Conservation (phyloP, 2,888 invertebrate species). For the Pyrrhosoma nymphula region DNA sequence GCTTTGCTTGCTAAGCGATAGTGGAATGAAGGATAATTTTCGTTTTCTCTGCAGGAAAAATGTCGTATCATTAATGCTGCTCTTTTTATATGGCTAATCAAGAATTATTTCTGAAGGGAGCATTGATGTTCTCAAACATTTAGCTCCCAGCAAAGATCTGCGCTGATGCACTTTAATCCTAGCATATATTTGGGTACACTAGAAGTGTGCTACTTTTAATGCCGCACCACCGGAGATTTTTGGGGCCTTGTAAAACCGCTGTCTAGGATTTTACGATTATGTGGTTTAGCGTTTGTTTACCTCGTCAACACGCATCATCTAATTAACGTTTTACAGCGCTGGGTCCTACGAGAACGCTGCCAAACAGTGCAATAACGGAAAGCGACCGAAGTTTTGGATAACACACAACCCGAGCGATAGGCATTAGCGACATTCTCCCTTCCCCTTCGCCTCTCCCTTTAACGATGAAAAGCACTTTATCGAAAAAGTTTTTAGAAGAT, state of each 20-base stretch:
- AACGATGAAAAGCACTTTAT: constrained; percentile 58
- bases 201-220: neutral
- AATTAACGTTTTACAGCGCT: constrained; percentile 49
- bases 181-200: neutral
- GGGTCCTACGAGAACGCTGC: neutral
- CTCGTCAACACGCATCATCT: neutral
- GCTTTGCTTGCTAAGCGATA: no score
- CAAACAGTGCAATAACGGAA: constrained; percentile 53
- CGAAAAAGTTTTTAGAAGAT: constrained; percentile 64
- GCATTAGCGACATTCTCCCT: neutral
- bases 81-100: no score
- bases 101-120: no score
- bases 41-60: no score
- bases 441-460: neutral
- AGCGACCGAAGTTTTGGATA: constrained; percentile 18
- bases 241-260: neutral
- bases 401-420: neutral
- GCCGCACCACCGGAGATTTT: neutral
- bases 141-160: neutral
- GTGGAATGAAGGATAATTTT: no score
- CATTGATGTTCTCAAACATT: no score
- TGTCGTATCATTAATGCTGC: no score
- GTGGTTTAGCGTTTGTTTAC: constrained; percentile 37
- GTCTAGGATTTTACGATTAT: neutral
- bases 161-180: neutral